Evolutionary conservation across 2,888 invertebrate genomes (phyloP).

Genomic region (Arctia plantaginis): DNA sequence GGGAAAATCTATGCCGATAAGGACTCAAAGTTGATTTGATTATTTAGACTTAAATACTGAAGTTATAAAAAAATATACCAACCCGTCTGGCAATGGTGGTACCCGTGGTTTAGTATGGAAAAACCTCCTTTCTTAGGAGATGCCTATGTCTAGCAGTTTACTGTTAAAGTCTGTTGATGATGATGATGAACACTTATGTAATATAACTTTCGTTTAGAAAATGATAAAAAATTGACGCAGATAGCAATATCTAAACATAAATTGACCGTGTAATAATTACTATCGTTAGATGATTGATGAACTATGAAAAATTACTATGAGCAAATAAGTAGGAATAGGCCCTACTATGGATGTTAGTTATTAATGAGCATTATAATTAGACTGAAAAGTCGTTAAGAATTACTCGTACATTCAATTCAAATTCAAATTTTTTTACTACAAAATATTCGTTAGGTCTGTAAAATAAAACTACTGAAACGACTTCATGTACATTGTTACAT

Average conservation of each 20-base stretch:
- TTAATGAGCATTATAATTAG: not conserved
- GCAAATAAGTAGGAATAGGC: not conserved
- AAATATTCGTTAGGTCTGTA: too few relatives aligned
- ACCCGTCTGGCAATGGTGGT: too few relatives aligned
- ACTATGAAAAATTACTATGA: not conserved
- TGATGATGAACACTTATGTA: too few relatives aligned
- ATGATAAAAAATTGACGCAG: not conserved
- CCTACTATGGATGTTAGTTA: not conserved
- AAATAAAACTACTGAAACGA: not conserved
- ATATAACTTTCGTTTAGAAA: not conserved
- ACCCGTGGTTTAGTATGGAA: too few relatives aligned
- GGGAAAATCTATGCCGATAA: not conserved
- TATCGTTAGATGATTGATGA: not conserved
- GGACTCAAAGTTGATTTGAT: not conserved
- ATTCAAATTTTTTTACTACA: too few relatives aligned
- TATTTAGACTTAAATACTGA: not conserved
- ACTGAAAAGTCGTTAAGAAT: not conserved
- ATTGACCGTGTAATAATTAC: not conserved
- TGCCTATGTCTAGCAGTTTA: too few relatives aligned
- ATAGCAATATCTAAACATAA: not conserved
- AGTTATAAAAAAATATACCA: too few relatives aligned
- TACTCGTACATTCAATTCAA: not conserved
- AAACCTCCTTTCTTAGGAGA: too few relatives aligned
- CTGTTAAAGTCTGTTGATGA: too few relatives aligned
- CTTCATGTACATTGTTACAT: constrained; percentile 16